phyloP scores from a whole-genome alignment of 64 coral and sea anemone genomes.

The Astreopora myriophthalma region DNA sequence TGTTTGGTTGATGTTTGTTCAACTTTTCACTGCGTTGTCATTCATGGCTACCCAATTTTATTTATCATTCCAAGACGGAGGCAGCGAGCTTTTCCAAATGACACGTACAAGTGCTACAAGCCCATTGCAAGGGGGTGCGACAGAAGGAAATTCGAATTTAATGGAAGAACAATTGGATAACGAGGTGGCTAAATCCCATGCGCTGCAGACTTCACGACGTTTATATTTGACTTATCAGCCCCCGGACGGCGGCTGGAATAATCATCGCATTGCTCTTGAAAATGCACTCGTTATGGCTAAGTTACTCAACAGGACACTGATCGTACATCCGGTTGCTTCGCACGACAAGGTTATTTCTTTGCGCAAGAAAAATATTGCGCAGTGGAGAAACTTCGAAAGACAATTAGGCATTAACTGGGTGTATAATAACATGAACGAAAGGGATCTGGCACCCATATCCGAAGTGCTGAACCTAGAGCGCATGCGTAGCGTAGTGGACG shows the following conservation, averaged over 20 bases:
- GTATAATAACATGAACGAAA: slow-evolving; percentile 20
- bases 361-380: slow-evolving; percentile 17
- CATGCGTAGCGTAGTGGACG: slow-evolving; percentile 8
- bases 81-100: not conserved
- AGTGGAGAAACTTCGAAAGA: slow-evolving; percentile 39
- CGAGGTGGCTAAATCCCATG: slow-evolving; percentile 25
- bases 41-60: slow-evolving; percentile 18
- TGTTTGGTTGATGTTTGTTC: not conserved
- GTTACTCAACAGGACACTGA: slow-evolving; percentile 46
- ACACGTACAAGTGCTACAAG: not conserved
- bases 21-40: not conserved
- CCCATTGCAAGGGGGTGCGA: not conserved
- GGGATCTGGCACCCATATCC: slow-evolving; percentile 40
- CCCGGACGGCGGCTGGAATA: slow-evolving; percentile 65
- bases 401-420: slow-evolving; percentile 53
- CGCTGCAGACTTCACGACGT: slow-evolving; percentile 36
- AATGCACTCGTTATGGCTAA: slow-evolving; percentile 54
- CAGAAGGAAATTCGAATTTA: not conserved
- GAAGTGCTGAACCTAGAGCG: slow-evolving; percentile 17
- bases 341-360: slow-evolving; percentile 7
- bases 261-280: slow-evolving; percentile 56
- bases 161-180: slow-evolving; percentile 17
- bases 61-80: slow-evolving; percentile 2
- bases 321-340: slow-evolving; percentile 47
- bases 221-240: slow-evolving; percentile 64